Percentiles rank a stretch among this genome's conserved stretches.
Evolutionary conservation across 2,113 vertebrate species (phyloP).

Genomic region (Mesitornis unicolor): DNA sequence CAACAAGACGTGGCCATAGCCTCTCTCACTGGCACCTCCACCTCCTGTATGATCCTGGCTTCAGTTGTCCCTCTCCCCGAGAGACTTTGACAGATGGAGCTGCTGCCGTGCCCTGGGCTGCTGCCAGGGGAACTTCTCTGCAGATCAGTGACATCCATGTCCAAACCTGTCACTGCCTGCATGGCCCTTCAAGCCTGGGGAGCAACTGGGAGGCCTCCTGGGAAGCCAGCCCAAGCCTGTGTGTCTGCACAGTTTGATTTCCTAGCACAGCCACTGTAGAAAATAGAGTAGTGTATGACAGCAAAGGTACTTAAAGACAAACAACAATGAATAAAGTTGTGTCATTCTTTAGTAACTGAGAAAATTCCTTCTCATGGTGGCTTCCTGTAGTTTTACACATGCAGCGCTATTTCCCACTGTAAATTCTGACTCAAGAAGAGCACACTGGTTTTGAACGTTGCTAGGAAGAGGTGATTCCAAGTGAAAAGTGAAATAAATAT

Average conservation of each 20-base stretch:
- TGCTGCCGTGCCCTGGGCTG: neutral
- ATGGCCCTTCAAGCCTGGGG: neutral
- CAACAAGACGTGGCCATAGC: fast-evolving
- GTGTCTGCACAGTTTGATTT: neutral
- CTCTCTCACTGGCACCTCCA: neutral
- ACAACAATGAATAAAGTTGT: neutral
- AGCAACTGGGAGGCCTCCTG: neutral
- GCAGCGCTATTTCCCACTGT: neutral
- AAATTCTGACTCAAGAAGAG: neutral
- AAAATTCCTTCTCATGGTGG: neutral
- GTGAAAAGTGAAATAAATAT: neutral
- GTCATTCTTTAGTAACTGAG: neutral
- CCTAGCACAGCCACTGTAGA: neutral
- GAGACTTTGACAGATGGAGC: slow-evolving; percentile 1
- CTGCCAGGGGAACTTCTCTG: neutral
- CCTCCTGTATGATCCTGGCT: neutral
- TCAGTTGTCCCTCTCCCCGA: neutral
- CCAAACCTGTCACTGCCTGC: neutral
- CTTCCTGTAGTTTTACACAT: neutral
- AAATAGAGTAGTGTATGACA: neutral
- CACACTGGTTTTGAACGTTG: neutral
- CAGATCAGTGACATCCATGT: neutral
- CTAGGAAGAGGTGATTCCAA: neutral
- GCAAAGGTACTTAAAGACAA: neutral
- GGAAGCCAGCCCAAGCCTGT: neutral